Conservation (phyloP, 2,888 invertebrate species). For the Dione vanillae region DNA sequence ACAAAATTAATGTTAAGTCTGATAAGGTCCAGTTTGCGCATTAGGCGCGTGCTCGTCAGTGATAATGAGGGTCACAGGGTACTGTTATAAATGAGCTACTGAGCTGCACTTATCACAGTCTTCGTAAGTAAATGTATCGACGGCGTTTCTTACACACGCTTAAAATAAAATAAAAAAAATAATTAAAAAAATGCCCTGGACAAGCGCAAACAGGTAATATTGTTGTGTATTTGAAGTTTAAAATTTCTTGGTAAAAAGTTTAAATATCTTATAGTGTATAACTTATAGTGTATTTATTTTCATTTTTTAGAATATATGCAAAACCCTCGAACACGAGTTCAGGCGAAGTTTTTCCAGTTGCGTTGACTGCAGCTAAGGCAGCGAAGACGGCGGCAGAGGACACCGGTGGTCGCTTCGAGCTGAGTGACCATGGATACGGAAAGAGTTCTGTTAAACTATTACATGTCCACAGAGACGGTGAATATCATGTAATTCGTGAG, state of each 20-base stretch:
- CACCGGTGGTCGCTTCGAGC: slow-evolving; percentile 82
- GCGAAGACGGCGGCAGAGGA: slow-evolving; percentile 72
- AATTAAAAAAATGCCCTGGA: slow-evolving; percentile 75
- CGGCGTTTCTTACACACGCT: slow-evolving; percentile 75
- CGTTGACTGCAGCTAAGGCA: slow-evolving; percentile 45
- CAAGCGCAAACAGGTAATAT: slow-evolving; percentile 77
- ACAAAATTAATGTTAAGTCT: slow-evolving; percentile 50
- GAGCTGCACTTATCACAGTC: slow-evolving; percentile 60
- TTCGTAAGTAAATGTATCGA: slow-evolving; percentile 63
- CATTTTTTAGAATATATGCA: slow-evolving; percentile 74
- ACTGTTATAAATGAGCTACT: slow-evolving; percentile 66
- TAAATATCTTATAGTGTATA: not conserved
- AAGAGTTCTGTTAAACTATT: slow-evolving; percentile 90
- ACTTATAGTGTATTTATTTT: slow-evolving; percentile 2
- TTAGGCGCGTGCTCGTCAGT: slow-evolving; percentile 72
- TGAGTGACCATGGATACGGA: slow-evolving; percentile 88
- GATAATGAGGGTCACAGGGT: slow-evolving; percentile 76
- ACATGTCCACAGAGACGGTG: slow-evolving; percentile 87
- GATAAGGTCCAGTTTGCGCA: slow-evolving; percentile 54
- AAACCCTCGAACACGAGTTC: slow-evolving; percentile 77
- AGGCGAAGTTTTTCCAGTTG: slow-evolving; percentile 53
- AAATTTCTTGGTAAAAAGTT: not conserved
- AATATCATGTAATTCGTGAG: slow-evolving; percentile 88
- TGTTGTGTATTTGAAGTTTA: not conserved
- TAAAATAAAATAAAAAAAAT: slow-evolving; percentile 73